Base-by-base conservation (phyloP, 2,113 vertebrate species). In the Chaenocephalus aceratus region DNA sequence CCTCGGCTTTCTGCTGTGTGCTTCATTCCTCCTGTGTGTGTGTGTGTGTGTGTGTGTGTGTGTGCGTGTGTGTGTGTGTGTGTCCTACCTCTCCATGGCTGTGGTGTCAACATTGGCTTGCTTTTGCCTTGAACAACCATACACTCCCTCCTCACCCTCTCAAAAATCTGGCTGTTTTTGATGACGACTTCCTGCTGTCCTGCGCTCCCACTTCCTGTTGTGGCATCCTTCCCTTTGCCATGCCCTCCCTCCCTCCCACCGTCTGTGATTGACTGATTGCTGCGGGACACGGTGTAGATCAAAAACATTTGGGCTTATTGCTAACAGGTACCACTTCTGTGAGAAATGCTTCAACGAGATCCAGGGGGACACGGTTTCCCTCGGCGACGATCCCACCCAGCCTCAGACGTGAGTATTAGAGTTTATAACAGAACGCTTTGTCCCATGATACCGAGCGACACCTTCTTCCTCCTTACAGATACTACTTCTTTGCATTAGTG, bases 321-420 rank as follows among this genome's bases (percentile, higher is more conserved):
- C 97, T 96, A 94, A 97, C 97, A 99, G 98, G 97, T 99, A 99
- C 97, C 98, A 99, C 97, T 99, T 97, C 96, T 99, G 98, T 90
- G 98, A 99, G 96, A 99, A 99, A 96, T 99, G 98, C 94, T 99
- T 99, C 97, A 99, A 99, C 11, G 98, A 99, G 95, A 99, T 99
- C 96, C 98, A 99, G 95, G 98, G 98, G 82, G 98, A 99, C 94
- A 97, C 94, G 46, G 97, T 99, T 96, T 97, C 98, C 94, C 95
- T 99, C 94, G 98, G 98, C 78, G 98, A 99, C 77, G 98, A 99
- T 91, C 98, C 98, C 91, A 97, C 97, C 79, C 98, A 99, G 92
- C 97, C 97, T 87, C 98, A 99, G 91, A 96, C 98, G 98, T 99
- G 93, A 99, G 98, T 97, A 82, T 14, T 57, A 4, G 9, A 14